Conservation (phyloP, 1,140 invertebrate species). For the Vanessa atalanta region DNA sequence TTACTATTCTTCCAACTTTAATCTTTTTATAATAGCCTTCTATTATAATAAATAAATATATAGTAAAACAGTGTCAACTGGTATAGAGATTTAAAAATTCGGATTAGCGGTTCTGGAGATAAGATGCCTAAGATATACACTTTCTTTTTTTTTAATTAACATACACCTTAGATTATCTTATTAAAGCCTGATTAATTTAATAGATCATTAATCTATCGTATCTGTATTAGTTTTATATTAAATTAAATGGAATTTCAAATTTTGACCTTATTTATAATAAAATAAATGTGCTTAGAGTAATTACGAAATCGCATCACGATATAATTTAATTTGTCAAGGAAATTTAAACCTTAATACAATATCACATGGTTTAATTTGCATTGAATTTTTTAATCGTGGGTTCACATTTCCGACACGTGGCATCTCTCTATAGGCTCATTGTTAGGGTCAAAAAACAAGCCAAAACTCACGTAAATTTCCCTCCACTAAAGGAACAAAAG, state of each 20-base stretch:
- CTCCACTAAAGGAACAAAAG: slow-evolving; percentile 56
- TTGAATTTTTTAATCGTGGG: slow-evolving; percentile 32
- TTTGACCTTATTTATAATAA: neutral
- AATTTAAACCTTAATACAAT: neutral
- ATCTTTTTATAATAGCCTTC: too few relatives aligned
- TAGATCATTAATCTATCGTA: neutral
- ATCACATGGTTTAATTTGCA: slow-evolving; percentile 31
- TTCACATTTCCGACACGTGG: slow-evolving; percentile 54
- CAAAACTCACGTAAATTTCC: slow-evolving; percentile 61
- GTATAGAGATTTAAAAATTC: neutral
- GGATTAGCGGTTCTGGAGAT: neutral
- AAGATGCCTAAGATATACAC: neutral
- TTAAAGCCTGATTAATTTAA: neutral
- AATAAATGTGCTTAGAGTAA: neutral
- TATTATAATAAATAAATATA: too few relatives aligned
- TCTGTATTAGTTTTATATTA: neutral
- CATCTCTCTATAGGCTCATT: slow-evolving; percentile 56
- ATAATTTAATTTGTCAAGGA: neutral
- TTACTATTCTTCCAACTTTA: too few relatives aligned
- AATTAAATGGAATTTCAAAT: neutral
- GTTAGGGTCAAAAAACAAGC: slow-evolving; percentile 70
- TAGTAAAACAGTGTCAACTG: too few relatives aligned
- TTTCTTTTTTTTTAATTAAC: neutral
- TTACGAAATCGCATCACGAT: slow-evolving; percentile 1
- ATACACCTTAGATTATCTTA: neutral